A percentile compares a stretch with the other conserved stretches of the same genome.
phyloP scores from a whole-genome alignment of 2,888 invertebrate species.

The Drosophila nr. perissopoda region DNA sequence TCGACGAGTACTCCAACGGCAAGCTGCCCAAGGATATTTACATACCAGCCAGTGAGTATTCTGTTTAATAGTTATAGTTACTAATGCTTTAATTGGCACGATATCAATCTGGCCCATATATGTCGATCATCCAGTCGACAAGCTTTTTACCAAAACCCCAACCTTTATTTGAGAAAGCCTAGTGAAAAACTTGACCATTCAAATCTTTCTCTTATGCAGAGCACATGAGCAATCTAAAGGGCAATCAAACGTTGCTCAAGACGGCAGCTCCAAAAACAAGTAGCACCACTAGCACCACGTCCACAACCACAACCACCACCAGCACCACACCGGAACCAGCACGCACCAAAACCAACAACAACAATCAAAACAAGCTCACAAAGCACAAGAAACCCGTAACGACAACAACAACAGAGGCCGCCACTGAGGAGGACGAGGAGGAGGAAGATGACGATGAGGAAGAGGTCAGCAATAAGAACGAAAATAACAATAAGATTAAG shows the following conservation, averaged over 20 bases:
- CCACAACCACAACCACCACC: constrained; percentile 66
- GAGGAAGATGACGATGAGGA: constrained; percentile 67
- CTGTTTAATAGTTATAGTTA: neutral
- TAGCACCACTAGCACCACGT: constrained; percentile 56
- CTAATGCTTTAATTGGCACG: neutral
- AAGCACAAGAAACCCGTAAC: constrained; percentile 79
- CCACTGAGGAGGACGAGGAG: constrained; percentile 69
- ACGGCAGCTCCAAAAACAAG: constrained; percentile 27
- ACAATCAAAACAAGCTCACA: constrained; percentile 62
- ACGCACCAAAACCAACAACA: constrained; percentile 76
- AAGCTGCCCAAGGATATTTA: constrained; percentile 90
- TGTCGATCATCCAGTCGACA: neutral
- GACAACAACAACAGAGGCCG: constrained; percentile 71
- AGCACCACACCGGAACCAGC: constrained; percentile 81
- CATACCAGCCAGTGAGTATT: constrained; percentile 87
- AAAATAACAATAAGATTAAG: constrained; percentile 42
- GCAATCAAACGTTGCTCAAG: constrained; percentile 70
- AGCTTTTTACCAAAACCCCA: neutral
- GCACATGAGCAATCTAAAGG: constrained; percentile 79
- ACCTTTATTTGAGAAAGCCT: neutral
- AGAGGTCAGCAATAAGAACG: constrained; percentile 52
- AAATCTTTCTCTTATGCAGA: constrained; percentile 61
- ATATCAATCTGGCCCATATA: neutral
- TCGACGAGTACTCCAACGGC: constrained; percentile 89
- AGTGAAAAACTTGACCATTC: neutral